These are phyloP conservation scores for Aricia agestis DNA, from an alignment of 1,140 invertebrate species.

Conservation along the genomic window DNA sequence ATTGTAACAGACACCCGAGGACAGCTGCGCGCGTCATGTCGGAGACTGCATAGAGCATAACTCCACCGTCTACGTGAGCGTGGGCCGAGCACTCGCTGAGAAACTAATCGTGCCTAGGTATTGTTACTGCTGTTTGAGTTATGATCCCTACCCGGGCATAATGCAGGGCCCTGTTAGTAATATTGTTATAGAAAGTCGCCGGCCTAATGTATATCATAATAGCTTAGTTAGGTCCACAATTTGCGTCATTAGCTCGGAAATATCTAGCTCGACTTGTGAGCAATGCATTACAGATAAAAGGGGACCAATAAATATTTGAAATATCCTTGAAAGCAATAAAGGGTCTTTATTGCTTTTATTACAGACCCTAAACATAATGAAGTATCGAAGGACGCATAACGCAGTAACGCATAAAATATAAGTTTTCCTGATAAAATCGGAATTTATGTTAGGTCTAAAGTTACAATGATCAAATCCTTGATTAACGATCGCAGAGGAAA, in stretches of 20 bases:
- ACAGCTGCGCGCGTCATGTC: slow-evolving; percentile 13
- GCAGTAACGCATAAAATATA: not conserved
- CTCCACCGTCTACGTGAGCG: not conserved
- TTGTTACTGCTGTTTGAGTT: slow-evolving; percentile 19
- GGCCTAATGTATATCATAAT: not conserved
- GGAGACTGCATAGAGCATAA: slow-evolving; percentile 6
- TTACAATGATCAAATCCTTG: slow-evolving; percentile 9
- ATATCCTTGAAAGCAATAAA: not conserved
- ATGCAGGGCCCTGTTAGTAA: not conserved
- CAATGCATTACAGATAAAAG: not conserved
- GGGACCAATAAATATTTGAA: no score
- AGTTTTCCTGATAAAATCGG: not conserved
- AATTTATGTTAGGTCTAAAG: slow-evolving; percentile 3
- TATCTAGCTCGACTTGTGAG: not conserved
- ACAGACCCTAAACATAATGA: not conserved
- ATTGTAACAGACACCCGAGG: slow-evolving; percentile 23
- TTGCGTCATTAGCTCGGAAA: not conserved
- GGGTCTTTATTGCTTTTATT: not conserved
- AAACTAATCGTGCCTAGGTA: slow-evolving; percentile 18
- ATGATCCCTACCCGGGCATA: slow-evolving; percentile 12
- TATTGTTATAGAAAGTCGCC: slow-evolving; percentile 16
- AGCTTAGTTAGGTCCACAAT: not conserved
- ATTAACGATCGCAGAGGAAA: not conserved
- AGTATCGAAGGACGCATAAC: not conserved
- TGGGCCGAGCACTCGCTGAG: slow-evolving; percentile 18